Evolutionary conservation across 2,888 invertebrate genomes (phyloP), one percentile per base, ranked within the genome.

Genomic region (Encarsia formosa): DNA sequence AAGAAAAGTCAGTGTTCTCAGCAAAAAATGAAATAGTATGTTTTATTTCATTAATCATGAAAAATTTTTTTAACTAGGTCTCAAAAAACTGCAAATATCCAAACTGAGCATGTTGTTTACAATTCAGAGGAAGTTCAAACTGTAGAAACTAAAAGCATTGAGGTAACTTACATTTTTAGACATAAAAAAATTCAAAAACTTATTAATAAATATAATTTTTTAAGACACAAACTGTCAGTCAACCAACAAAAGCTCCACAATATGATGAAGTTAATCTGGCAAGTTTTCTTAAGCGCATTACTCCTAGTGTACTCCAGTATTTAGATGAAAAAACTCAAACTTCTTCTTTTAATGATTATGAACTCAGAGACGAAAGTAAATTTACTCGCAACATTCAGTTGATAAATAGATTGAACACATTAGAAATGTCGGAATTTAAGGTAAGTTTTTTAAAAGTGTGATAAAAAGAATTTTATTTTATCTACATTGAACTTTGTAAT

Each of bases 281-380:
- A 24, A 58, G 57, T 18, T 74, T 74, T 59, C 55, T 74, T 22
- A 70, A 67, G 16, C 66, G 60, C 26, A 66, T 74, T 5, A 65
- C 70, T 2, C 73, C 73, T 11, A 61, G 62, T 37, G 59, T 74
- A 13, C 47, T 74, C 2, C 67, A 69, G 48, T 66, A 64, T 18
- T 61, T 74, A 16, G 72, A 74, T 31, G 70, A 73, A 54, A 57
- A 67, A 26, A 62, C 68, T 41, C 70, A 66, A 6, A 68, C 59
- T 29, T 63, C 61, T 55, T 67, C 69, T 8, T 71, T 73, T 41
- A 65, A 73, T 24, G 67, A 66, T 42, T 73, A 71, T 42, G 60
- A 70, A 53, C 61, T 68, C 6, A 56, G 60, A 23, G 53, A 56
- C 4, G 57, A 56, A 1, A 64, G 63, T 39, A 62, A 65, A 42